phyloP scores from a whole-genome alignment of 2,113 vertebrate species.

The Alectura lathami region DNA sequence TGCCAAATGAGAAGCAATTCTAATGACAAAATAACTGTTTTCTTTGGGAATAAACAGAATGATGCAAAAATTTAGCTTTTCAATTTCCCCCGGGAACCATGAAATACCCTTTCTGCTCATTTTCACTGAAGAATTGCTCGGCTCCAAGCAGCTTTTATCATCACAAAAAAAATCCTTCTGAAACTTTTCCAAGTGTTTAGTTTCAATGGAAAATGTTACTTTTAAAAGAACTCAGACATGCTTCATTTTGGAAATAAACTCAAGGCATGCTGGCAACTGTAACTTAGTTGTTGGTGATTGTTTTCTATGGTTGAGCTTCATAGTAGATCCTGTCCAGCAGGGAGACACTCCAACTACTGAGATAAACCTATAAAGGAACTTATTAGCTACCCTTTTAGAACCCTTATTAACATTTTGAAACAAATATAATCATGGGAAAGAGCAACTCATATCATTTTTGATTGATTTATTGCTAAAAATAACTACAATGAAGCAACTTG shows the following conservation, averaged over 20 bases:
- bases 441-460: not conserved
- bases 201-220: not conserved
- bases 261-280: not conserved
- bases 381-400: not conserved
- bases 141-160: not conserved
- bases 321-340: not conserved
- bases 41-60: not conserved
- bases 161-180: not conserved
- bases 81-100: not conserved
- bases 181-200: not conserved
- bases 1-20: not conserved
- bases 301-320: not conserved
- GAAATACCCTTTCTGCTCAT: not conserved
- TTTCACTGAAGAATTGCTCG: not conserved
- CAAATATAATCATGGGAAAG: not conserved
- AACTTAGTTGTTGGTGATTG: not conserved
- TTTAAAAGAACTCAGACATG: not conserved
- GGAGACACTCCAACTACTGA: not conserved
- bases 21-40: not conserved
- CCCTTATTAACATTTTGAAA: not conserved
- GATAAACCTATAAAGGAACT: not conserved
- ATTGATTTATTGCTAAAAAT: not conserved
- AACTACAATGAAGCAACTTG: not conserved
- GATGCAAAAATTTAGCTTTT: not conserved
- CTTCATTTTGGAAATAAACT: not conserved